Conservation (phyloP, 2,113 vertebrate genomes). For the Tamias sibiricus region DNA sequence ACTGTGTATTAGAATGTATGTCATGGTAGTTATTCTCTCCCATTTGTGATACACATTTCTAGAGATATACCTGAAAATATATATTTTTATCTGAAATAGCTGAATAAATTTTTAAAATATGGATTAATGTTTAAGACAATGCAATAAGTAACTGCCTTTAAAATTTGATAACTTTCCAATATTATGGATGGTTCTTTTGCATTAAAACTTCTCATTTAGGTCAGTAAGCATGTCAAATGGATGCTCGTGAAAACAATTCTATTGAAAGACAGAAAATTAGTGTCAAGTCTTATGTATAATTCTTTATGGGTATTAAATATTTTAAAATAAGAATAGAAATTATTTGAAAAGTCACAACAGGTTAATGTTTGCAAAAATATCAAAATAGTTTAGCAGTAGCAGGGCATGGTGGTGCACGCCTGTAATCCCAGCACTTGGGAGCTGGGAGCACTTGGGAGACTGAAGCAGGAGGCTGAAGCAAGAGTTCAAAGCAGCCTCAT, state of each 20-base stretch:
- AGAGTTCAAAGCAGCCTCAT: too few relatives aligned
- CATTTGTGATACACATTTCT: background rate
- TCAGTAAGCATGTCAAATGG: background rate
- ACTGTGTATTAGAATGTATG: background rate
- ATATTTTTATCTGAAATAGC: background rate
- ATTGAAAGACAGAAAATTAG: background rate
- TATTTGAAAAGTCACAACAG: background rate
- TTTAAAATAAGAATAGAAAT: background rate
- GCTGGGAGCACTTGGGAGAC: too few relatives aligned
- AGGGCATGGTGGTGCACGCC: too few relatives aligned
- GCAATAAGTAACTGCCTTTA: background rate
- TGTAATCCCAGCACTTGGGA: too few relatives aligned
- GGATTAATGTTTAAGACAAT: background rate
- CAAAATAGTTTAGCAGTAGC: background rate
- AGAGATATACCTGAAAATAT: background rate
- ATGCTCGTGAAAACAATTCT: background rate
- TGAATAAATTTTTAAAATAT: background rate
- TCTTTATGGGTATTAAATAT: background rate
- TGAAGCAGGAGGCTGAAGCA: too few relatives aligned
- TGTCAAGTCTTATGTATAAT: background rate
- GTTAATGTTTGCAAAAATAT: background rate
- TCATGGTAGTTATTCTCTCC: background rate
- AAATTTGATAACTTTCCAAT: background rate
- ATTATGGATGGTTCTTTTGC: background rate
- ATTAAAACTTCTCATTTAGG: background rate